Evolutionary conservation across 2,888 invertebrate species (phyloP), one percentile per base, ranked within the genome.

Genomic region (Oxytorus armatus): DNA sequence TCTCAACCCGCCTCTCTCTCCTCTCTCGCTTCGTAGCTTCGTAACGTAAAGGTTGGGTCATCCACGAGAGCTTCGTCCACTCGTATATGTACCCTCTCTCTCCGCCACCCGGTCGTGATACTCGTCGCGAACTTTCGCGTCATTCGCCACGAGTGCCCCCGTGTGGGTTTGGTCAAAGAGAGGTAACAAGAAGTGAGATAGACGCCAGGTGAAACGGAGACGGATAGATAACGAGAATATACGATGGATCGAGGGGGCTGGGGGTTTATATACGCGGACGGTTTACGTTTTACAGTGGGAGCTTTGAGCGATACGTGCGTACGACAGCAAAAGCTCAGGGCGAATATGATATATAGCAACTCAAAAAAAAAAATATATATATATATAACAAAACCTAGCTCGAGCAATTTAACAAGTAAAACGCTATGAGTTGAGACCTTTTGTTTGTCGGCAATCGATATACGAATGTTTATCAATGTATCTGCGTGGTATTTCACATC

Each of bases 221-320:
- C 14, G n/a, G 49, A 16, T 8, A 18, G 8, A 49, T 16, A 49
- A 18, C 8, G 18, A 21, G 49, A 49, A 5, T 21, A 53, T 33
- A 1, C 16, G 14, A n/a, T 16, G n/a, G 66, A 3, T 14, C 21
- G 39, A 59, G 68, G 42, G 61, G 68, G 21, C 65, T 36, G 39
- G 57, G 47, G 18, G 1, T n/a, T n/a, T n/a, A n/a, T n/a, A n/a
- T n/a, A n/a, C n/a, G n/a, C n/a, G n/a, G n/a, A n/a, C n/a, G n/a
- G n/a, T n/a, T n/a, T n/a, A n/a, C n/a, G n/a, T n/a, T n/a, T n/a
- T n/a, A n/a, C 36, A 63, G 63, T 25, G 61, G 25, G 61, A 42
- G 29, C 57, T 59, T 53, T 53, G 51, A 77, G 57, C 66, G 72
- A 63, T 68, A 39, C 42, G 66, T 66, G 47, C 36, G 75, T 47